Evolutionary conservation across 2,888 invertebrate species (phyloP).

Genomic region (Andrena marginata): DNA sequence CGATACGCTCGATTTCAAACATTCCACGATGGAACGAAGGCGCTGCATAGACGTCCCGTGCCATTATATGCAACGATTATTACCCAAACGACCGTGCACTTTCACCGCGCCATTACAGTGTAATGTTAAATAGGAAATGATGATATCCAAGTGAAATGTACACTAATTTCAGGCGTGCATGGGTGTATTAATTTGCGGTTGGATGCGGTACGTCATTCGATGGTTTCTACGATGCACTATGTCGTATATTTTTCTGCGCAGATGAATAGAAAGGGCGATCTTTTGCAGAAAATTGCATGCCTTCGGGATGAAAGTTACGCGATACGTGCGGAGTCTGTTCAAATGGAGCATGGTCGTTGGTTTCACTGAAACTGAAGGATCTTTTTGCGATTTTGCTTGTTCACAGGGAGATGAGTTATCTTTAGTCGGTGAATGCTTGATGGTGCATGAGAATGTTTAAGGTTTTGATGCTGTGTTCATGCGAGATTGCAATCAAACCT

Average conservation of each 20-base stretch:
- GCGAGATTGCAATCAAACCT: too few relatives aligned
- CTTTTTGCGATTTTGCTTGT: background rate
- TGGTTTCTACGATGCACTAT: background rate
- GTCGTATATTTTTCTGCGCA: background rate
- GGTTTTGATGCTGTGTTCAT: too few relatives aligned
- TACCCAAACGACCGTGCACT: constrained; percentile 31
- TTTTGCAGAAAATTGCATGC: too few relatives aligned
- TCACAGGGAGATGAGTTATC: background rate
- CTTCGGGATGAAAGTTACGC: too few relatives aligned
- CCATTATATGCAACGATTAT: constrained; percentile 48
- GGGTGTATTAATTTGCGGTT: background rate
- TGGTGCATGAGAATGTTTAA: too few relatives aligned
- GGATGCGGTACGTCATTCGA: background rate
- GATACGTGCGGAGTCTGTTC: too few relatives aligned
- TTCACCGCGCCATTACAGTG: constrained; percentile 37
- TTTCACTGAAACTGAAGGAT: background rate
- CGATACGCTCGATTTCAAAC: constrained; percentile 69
- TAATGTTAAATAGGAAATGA: constrained; percentile 24
- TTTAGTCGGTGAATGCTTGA: background rate
- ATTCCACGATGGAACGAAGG: constrained; percentile 39
- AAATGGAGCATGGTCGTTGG: background rate
- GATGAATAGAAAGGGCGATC: too few relatives aligned
- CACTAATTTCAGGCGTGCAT: constrained; percentile 4
- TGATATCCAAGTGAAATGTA: constrained; percentile 17
- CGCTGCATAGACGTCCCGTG: constrained; percentile 23